Percentiles rank a stretch among this genome's conserved stretches.
These are phyloP conservation scores for Bombyx huttoni DNA, from an alignment of 2,888 invertebrate species.

Conservation along the genomic window DNA sequence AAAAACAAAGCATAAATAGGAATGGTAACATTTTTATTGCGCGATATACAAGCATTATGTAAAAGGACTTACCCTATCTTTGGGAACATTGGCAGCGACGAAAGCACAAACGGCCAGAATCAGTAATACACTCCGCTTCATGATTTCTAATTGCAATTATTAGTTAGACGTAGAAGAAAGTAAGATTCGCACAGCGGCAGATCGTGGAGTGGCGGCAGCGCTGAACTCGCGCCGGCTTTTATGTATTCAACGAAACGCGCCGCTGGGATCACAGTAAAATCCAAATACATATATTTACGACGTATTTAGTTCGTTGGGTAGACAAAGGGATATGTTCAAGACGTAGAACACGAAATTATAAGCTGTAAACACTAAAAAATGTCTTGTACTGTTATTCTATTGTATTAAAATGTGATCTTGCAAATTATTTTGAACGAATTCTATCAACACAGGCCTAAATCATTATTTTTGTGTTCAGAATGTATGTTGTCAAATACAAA, in stretches of 20 bases:
- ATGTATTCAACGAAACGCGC: slow-evolving; percentile 6
- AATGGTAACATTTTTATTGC: too few species aligned
- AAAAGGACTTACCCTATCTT: slow-evolving; percentile 36
- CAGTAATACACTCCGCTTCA: slow-evolving; percentile 29
- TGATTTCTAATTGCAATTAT: slow-evolving; percentile 16
- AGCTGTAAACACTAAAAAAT: too few species aligned
- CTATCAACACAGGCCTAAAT: too few species aligned
- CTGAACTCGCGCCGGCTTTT: slow-evolving; percentile 5
- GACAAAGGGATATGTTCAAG: too few species aligned
- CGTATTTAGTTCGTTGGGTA: background rate
- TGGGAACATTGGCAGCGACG: slow-evolving; percentile 36
- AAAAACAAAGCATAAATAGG: too few species aligned
- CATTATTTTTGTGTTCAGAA: too few species aligned
- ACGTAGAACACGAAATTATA: too few species aligned
- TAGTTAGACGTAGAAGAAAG: slow-evolving; percentile 10
- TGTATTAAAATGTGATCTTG: too few species aligned
- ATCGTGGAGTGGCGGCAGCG: slow-evolving; percentile 35
- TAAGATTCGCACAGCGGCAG: slow-evolving; percentile 20
- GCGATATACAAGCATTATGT: slow-evolving; percentile 4
- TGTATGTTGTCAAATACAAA: too few species aligned
- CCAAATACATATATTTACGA: background rate
- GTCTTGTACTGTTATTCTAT: too few species aligned
- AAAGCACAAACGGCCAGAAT: slow-evolving; percentile 29
- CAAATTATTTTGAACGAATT: too few species aligned
- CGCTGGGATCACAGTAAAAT: background rate